phyloP scores from a whole-genome alignment of 1,140 invertebrate genomes.

The Platyscapa corneri region DNA sequence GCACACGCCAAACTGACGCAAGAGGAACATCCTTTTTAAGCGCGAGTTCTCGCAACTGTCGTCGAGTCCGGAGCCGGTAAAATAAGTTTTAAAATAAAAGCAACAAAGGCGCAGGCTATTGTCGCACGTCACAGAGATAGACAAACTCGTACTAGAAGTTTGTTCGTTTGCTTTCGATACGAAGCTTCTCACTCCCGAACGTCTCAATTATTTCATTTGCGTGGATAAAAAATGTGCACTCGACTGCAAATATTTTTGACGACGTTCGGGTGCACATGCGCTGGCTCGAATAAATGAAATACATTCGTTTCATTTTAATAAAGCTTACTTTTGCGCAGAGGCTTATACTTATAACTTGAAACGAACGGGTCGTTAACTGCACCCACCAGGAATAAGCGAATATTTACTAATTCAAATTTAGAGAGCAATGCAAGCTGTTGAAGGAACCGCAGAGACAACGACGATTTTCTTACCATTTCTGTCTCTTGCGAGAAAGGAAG shows the following conservation, averaged over 20 bases:
- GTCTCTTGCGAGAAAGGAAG: conserved; percentile 1
- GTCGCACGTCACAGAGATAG: too few species aligned
- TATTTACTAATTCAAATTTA: conserved; percentile 10
- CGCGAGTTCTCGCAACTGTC: too few species aligned
- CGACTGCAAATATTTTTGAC: too few species aligned
- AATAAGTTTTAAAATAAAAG: too few species aligned
- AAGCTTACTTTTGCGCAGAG: neutral
- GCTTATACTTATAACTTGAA: neutral
- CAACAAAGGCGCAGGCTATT: too few species aligned
- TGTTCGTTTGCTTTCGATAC: too few species aligned
- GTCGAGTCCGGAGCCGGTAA: too few species aligned
- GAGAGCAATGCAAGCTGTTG: neutral
- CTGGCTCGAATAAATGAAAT: neutral
- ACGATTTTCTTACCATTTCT: neutral
- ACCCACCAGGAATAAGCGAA: neutral
- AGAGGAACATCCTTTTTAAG: neutral
- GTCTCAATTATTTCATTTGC: neutral
- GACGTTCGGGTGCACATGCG: too few species aligned
- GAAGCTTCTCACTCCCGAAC: neutral
- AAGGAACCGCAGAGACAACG: neutral
- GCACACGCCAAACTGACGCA: too few species aligned
- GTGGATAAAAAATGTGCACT: too few species aligned
- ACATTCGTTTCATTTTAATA: neutral
- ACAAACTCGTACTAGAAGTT: too few species aligned
- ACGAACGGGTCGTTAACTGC: too few species aligned